These are phyloP conservation scores for Lasioglossum calceatum DNA, from an alignment of 2,888 invertebrate genomes.

Conservation along the genomic window DNA sequence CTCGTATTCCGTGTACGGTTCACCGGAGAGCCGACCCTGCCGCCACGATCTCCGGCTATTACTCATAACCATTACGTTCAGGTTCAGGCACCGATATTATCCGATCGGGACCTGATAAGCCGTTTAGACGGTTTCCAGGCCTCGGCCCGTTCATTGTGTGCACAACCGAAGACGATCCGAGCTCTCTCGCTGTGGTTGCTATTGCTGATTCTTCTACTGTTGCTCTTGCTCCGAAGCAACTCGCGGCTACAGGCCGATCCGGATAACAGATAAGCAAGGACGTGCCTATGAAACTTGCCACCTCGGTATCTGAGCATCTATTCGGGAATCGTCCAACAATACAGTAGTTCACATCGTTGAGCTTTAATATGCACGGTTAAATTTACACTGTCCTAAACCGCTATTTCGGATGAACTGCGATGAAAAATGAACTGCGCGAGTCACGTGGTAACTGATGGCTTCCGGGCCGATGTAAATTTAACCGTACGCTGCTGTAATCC, in stretches of 20 bases:
- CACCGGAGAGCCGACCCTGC: conserved; percentile 73
- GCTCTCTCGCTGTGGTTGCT: not conserved
- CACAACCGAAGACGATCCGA: conserved; percentile 34
- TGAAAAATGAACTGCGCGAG: no score
- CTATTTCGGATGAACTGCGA: no score
- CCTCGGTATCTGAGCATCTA: conserved; percentile 67
- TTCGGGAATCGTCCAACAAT: conserved; percentile 46
- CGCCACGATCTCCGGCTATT: conserved; percentile 78
- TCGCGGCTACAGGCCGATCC: conserved; percentile 61
- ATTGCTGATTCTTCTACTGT: not conserved
- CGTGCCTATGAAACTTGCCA: conserved; percentile 74
- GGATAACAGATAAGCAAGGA: conserved; percentile 69
- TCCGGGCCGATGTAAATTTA: not conserved
- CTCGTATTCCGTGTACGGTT: conserved; percentile 78
- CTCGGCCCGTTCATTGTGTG: conserved; percentile 50
- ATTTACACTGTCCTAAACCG: no score
- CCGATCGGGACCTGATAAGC: conserved; percentile 72
- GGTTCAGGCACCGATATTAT: conserved; percentile 71
- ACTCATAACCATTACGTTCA: conserved; percentile 75
- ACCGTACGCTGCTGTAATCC: conserved; percentile 47
- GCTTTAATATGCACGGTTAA: no score
- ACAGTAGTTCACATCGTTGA: not conserved
- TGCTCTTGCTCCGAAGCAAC: not conserved
- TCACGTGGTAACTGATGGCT: no score
- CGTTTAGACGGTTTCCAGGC: conserved; percentile 72